phyloP scores from a whole-genome alignment of 2,797 vertebrate genomes.

The Melanitta fusca region DNA sequence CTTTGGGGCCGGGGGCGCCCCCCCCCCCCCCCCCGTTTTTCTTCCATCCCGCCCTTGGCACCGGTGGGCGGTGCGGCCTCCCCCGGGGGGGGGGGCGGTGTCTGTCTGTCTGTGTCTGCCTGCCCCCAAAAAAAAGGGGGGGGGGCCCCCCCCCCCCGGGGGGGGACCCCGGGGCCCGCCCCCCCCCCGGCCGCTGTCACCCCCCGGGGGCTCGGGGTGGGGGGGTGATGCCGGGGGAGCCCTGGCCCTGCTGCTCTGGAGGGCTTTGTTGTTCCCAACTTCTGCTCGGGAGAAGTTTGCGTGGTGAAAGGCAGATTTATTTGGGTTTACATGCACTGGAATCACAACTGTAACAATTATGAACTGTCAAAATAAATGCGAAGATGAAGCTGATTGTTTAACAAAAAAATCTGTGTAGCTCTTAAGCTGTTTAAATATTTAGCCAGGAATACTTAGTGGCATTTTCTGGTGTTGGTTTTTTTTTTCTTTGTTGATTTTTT shows the following conservation, averaged over 20 bases:
- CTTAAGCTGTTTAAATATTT: slow-evolving; percentile 24
- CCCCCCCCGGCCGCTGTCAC: background rate
- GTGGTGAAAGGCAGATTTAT: slow-evolving; percentile 26
- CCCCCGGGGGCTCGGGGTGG: background rate
- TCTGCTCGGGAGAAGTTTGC: slow-evolving; percentile 14
- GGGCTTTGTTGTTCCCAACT: slow-evolving; percentile 31
- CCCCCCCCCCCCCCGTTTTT: background rate
- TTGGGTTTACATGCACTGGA: background rate
- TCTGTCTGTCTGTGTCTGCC: too few species aligned
- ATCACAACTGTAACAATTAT: slow-evolving; percentile 27
- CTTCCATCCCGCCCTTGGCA: too few species aligned
- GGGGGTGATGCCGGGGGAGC: background rate
- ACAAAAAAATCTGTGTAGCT: background rate
- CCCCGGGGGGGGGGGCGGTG: too few species aligned
- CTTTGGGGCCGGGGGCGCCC: background rate
- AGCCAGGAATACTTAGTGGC: background rate
- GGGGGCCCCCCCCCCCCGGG: too few species aligned
- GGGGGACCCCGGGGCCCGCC: too few species aligned
- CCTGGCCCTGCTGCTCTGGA: background rate
- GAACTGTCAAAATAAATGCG: slow-evolving; percentile 51
- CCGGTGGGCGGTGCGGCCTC: background rate
- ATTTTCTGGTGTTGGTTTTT: background rate
- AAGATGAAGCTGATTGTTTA: slow-evolving; percentile 43
- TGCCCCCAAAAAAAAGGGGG: too few species aligned
- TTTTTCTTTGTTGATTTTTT: background rate